Conservation (phyloP, 2,797 vertebrate species). For the Chelmon rostratus region DNA sequence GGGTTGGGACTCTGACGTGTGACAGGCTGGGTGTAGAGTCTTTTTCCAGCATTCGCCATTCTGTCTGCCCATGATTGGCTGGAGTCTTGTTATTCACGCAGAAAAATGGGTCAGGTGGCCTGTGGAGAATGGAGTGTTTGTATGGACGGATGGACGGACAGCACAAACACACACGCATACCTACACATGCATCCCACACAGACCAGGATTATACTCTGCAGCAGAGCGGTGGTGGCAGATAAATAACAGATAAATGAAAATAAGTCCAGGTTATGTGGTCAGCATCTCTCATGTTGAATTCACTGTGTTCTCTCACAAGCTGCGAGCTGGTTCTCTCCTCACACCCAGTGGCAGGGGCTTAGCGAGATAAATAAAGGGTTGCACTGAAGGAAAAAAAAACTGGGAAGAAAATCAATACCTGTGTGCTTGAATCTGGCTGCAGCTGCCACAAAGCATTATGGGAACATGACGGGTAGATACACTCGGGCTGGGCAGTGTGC, state of each 20-base stretch:
- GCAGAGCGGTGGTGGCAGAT: constrained; percentile 60
- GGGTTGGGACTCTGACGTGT: constrained; percentile 72
- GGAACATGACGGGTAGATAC: constrained; percentile 85
- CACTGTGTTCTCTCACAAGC: constrained; percentile 62
- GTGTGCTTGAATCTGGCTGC: constrained; percentile 93
- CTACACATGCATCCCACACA: constrained; percentile 63
- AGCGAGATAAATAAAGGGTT: constrained; percentile 82
- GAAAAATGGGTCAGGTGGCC: constrained; percentile 86
- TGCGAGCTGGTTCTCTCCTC: constrained; percentile 61
- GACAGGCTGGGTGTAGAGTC: constrained; percentile 72
- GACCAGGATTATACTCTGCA: constrained; percentile 60
- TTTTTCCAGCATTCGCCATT: constrained; percentile 71
- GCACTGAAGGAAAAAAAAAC: constrained; percentile 61
- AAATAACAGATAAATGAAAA: constrained; percentile 72
- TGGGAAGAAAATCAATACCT: constrained; percentile 91
- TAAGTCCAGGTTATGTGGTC: constrained; percentile 64
- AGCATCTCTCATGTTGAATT: constrained; percentile 58
- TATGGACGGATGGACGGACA: constrained; percentile 66
- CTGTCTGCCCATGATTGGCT: constrained; percentile 78
- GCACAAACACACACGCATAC: constrained; percentile 59
- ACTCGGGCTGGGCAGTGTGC: constrained; percentile 70
- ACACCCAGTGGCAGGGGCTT: constrained; percentile 81
- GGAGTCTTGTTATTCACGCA: constrained; percentile 79
- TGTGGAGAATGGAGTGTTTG: constrained; percentile 78
- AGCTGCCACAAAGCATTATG: constrained; percentile 92